phyloP scores from a whole-genome alignment of 2,888 invertebrate species.

The Latheticus oryzae region DNA sequence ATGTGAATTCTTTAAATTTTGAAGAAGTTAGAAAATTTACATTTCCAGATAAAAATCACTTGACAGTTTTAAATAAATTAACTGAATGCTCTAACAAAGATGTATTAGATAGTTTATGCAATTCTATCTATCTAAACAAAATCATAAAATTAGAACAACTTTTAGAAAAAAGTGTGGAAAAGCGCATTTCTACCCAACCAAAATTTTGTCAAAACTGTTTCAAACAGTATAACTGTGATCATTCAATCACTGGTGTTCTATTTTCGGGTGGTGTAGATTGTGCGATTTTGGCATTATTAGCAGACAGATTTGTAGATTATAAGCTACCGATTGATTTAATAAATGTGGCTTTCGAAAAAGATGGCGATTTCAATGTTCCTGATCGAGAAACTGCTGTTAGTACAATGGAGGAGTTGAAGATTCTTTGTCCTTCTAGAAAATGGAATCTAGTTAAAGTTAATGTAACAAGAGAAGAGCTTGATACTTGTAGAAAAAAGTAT shows the following conservation, averaged over 20 bases:
- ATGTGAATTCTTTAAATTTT: constrained; percentile 22
- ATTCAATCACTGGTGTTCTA: constrained; percentile 70
- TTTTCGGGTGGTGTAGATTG: constrained; percentile 99
- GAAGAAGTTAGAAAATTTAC: constrained; percentile 2
- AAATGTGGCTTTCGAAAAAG: constrained; percentile 90
- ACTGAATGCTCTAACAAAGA: too few relatives aligned
- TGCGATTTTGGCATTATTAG: constrained; percentile 85
- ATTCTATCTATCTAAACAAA: constrained; percentile 52
- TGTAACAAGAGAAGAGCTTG: constrained; percentile 75
- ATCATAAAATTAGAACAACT: constrained; percentile 67
- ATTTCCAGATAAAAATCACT: constrained; percentile 44
- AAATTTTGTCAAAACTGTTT: constrained; percentile 73
- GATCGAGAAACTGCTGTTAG: constrained; percentile 84
- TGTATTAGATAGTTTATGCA: constrained; percentile 49
- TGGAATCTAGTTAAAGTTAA: constrained; percentile 91
- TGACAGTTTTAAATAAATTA: constrained; percentile 47
- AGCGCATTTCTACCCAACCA: constrained; percentile 72
- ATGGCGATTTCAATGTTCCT: constrained; percentile 75
- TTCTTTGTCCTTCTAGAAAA: constrained; percentile 75
- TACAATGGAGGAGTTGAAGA: constrained; percentile 76
- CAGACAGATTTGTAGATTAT: constrained; percentile 75
- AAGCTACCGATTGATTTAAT: constrained; percentile 86
- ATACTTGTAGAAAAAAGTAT: constrained; percentile 67
- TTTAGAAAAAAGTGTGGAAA: constrained; percentile 71
- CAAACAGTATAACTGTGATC: constrained; percentile 58